Conservation (phyloP, 2,888 invertebrate genomes). For the Stenodera caucasica region DNA sequence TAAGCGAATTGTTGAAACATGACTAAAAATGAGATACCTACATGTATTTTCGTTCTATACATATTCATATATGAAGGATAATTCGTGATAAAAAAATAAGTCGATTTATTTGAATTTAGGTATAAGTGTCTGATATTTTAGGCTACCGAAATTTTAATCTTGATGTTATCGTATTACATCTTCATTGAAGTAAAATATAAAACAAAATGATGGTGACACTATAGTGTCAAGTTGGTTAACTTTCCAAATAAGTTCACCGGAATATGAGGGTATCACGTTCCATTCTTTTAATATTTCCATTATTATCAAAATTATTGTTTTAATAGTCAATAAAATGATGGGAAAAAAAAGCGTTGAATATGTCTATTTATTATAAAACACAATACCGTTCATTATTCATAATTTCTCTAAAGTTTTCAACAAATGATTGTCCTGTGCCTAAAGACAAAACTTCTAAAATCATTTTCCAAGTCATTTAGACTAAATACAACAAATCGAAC, state of each 20-base stretch:
- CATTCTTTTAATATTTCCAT: not conserved
- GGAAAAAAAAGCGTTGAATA: not conserved
- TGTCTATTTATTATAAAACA: slow-evolving; percentile 1
- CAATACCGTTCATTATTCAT: slow-evolving; percentile 23
- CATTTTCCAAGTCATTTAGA: slow-evolving; percentile 16
- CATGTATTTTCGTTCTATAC: too few relatives aligned
- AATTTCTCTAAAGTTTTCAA: slow-evolving; percentile 22
- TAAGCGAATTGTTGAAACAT: slow-evolving; percentile 1
- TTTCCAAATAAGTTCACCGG: slow-evolving; percentile 27
- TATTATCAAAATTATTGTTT: not conserved
- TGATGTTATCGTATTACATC: slow-evolving; percentile 35
- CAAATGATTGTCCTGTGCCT: slow-evolving; percentile 20
- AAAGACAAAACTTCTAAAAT: slow-evolving; percentile 26
- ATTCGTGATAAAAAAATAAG: too few relatives aligned
- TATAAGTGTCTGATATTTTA: slow-evolving; percentile 19
- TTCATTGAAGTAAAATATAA: slow-evolving; percentile 34
- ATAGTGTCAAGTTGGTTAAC: slow-evolving; percentile 29
- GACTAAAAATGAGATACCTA: not conserved
- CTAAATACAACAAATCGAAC: slow-evolving; percentile 25
- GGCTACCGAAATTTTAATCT: slow-evolving; percentile 32
- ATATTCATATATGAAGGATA: too few relatives aligned
- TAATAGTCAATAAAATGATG: not conserved
- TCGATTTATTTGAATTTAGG: slow-evolving; percentile 3
- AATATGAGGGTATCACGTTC: not conserved
- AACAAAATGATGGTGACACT: slow-evolving; percentile 34